These are phyloP conservation scores for Acromyrmex echinatior DNA, from an alignment of 1,140 invertebrate species.

Conservation along the genomic window DNA sequence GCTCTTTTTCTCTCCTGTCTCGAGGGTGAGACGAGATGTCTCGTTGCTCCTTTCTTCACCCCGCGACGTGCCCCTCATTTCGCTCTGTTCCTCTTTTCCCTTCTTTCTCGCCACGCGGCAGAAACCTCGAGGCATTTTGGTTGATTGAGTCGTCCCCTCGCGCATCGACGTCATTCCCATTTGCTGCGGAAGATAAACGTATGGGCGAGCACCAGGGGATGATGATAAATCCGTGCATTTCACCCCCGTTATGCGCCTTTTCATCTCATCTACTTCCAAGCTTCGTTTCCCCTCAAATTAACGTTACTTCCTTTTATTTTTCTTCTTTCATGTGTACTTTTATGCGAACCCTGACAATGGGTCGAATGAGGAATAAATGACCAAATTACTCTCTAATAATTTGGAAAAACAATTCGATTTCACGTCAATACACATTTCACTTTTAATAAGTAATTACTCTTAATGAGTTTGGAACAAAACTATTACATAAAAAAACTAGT, in stretches of 20 bases:
- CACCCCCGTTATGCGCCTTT: constrained; percentile 50
- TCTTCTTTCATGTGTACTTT: constrained; percentile 6
- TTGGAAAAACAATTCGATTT: background rate
- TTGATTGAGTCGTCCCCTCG: constrained; percentile 69
- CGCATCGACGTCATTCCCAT: constrained; percentile 67
- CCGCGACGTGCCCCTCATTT: constrained; percentile 2
- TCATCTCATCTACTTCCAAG: constrained; percentile 23
- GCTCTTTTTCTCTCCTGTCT: constrained; percentile 20
- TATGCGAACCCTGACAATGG: background rate
- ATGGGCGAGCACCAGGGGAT: constrained; percentile 40
- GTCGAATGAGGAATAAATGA: constrained; percentile 14
- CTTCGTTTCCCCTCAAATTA: background rate
- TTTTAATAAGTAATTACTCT: background rate
- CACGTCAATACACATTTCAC: background rate
- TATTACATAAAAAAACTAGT: background rate
- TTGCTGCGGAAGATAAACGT: constrained; percentile 63
- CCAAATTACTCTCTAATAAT: constrained; percentile 35
- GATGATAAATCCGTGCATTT: constrained; percentile 54
- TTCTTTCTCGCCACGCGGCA: constrained; percentile 17
- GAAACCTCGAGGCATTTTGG: constrained; percentile 56
- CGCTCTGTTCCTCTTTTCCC: background rate
- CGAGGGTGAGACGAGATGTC: constrained; percentile 5
- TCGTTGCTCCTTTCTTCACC: constrained; percentile 21
- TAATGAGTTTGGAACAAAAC: background rate
- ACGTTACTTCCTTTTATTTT: background rate